Percentiles rank a stretch among this genome's conserved stretches.
phyloP scores from a whole-genome alignment of 2,888 invertebrate genomes.

The Cinara cedri region DNA sequence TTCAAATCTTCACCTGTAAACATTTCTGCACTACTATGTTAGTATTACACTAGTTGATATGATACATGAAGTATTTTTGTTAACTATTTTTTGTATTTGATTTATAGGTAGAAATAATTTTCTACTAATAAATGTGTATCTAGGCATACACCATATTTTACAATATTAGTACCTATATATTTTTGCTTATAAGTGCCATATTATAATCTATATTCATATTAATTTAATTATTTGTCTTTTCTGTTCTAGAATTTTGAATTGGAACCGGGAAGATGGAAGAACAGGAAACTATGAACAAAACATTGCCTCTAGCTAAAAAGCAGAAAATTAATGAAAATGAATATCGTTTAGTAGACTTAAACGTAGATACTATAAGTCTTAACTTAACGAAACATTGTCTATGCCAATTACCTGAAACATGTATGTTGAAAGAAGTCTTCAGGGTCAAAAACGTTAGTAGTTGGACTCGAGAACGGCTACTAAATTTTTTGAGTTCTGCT shows the following conservation, averaged over 20 bases:
- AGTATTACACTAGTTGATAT: too few relatives aligned
- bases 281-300: slow-evolving; percentile 53
- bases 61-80: neutral
- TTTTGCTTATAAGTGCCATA: too few relatives aligned
- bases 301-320: slow-evolving; percentile 53
- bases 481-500: slow-evolving; percentile 82
- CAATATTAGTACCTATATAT: too few relatives aligned
- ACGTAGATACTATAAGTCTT: slow-evolving; percentile 43
- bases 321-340: slow-evolving; percentile 48
- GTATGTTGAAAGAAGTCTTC: slow-evolving; percentile 65
- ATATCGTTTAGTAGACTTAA: slow-evolving; percentile 46
- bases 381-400: slow-evolving; percentile 55
- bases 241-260: slow-evolving; percentile 55
- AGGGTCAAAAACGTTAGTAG: slow-evolving; percentile 64
- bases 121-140: neutral
- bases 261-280: slow-evolving; percentile 46
- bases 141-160: too few relatives aligned
- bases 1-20: too few relatives aligned
- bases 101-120: neutral
- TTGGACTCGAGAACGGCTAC: slow-evolving; percentile 72
- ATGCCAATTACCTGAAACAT: slow-evolving; percentile 60
- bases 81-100: neutral
- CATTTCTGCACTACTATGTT: too few relatives aligned
- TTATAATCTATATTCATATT: too few relatives aligned
- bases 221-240: neutral